Evolutionary conservation across 2,113 vertebrate genomes (phyloP).

Genomic region (Ceyx margarethae): DNA sequence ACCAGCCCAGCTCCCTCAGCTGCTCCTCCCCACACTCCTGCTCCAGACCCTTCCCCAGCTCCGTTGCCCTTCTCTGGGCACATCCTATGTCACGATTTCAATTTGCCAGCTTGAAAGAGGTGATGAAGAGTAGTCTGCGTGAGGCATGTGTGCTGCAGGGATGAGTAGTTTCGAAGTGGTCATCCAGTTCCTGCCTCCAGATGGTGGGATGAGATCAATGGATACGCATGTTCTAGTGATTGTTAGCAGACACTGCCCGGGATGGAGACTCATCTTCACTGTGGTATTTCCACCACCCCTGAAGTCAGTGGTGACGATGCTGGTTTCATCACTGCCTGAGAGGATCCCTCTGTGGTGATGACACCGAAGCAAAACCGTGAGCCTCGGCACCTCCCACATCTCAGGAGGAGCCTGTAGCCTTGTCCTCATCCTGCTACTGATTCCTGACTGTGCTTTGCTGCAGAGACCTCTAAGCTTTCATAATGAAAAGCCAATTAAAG

Average conservation of each 20-base stretch:
- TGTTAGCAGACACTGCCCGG: background rate
- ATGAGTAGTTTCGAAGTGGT: background rate
- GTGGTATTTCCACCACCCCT: background rate
- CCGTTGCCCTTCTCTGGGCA: background rate
- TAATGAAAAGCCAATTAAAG: constrained; percentile 30
- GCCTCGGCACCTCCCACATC: background rate
- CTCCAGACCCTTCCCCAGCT: background rate
- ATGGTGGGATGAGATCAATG: background rate
- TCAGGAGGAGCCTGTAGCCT: background rate
- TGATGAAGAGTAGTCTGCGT: background rate
- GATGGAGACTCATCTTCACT: background rate
- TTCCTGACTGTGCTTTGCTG: background rate
- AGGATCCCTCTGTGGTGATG: background rate
- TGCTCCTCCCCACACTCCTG: background rate
- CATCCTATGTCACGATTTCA: background rate
- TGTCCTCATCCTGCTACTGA: background rate
- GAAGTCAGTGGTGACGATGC: background rate
- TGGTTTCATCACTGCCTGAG: fast-evolving
- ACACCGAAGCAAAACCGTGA: background rate
- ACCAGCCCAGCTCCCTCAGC: too few species aligned
- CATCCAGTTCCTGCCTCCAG: background rate
- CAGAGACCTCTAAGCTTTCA: background rate
- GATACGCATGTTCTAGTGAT: background rate
- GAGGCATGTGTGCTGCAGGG: background rate
- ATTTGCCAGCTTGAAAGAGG: background rate